These are phyloP conservation scores for Diplazon laetatorius DNA, from an alignment of 2,888 invertebrate genomes.

Conservation along the genomic window DNA sequence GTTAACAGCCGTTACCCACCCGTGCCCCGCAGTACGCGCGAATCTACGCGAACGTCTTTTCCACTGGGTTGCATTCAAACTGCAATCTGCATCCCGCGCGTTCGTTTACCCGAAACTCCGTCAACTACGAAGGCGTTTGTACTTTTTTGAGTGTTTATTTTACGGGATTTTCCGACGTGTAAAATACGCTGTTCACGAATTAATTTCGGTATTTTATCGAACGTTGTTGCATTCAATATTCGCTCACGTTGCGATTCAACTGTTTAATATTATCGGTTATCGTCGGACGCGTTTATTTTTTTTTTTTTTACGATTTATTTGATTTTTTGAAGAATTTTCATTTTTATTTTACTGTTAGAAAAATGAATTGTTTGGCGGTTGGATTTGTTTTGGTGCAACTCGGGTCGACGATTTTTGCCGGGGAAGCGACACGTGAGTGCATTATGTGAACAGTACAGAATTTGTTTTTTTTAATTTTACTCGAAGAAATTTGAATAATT, in stretches of 20 bases:
- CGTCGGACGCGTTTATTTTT: background rate
- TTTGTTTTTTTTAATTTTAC: no score
- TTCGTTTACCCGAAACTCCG: slow-evolving; percentile 55
- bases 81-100: slow-evolving; percentile 51
- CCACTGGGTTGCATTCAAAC: slow-evolving; percentile 53
- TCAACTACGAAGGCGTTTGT: slow-evolving; percentile 35
- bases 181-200: no score
- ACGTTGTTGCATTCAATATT: no score
- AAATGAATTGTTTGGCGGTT: slow-evolving; percentile 35
- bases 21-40: slow-evolving; percentile 2
- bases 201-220: no score
- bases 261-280: no score
- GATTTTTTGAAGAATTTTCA: no score
- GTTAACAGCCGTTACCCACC: slow-evolving; percentile 9
- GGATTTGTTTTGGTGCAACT: slow-evolving; percentile 26
- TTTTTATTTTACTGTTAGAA: background rate
- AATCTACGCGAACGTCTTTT: slow-evolving; percentile 5
- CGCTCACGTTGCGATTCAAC: no score
- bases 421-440: slow-evolving; percentile 65
- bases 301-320: background rate
- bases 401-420: slow-evolving; percentile 32
- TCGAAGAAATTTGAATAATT: no score
- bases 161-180: no score
- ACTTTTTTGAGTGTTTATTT: slow-evolving; percentile 30
- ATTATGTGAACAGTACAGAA: no score